Conservation (phyloP, 2,797 vertebrate genomes). For the Tragelaphus oryx region DNA sequence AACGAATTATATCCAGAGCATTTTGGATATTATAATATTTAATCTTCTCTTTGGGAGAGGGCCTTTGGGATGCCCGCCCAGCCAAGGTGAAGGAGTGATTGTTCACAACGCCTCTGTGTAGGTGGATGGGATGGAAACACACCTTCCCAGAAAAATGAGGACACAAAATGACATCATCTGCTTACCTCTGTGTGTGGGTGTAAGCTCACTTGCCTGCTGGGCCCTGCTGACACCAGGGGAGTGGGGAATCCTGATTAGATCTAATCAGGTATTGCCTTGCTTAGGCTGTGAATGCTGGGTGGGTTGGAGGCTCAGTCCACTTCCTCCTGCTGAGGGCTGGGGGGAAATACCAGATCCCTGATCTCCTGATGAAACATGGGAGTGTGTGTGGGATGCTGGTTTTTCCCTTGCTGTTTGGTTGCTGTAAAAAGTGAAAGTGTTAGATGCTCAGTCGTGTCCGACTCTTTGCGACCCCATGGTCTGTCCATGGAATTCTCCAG, state of each 20-base stretch:
- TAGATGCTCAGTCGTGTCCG: neutral
- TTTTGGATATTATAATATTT: neutral
- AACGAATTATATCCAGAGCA: neutral
- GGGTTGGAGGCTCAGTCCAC: neutral
- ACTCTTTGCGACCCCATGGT: neutral
- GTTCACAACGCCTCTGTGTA: neutral
- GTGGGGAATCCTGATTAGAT: neutral
- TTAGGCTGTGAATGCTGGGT: neutral
- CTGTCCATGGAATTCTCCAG: neutral
- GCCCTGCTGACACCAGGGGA: neutral
- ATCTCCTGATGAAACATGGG: neutral
- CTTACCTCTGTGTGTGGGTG: neutral
- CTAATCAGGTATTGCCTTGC: neutral
- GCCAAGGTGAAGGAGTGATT: neutral
- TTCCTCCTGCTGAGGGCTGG: neutral
- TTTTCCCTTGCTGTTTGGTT: neutral
- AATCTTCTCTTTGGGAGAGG: neutral
- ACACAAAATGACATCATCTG: neutral
- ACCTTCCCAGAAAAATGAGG: neutral
- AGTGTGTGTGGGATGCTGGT: neutral
- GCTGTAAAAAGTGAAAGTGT: neutral
- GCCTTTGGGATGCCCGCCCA: neutral
- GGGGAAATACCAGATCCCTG: neutral
- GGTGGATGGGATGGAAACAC: neutral
- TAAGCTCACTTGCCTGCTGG: neutral